Percentiles rank a stretch among this genome's conserved stretches.
These are phyloP conservation scores for Stichodactyla mertensii DNA, from an alignment of 64 coral and sea anemone species.

Conservation along the genomic window DNA sequence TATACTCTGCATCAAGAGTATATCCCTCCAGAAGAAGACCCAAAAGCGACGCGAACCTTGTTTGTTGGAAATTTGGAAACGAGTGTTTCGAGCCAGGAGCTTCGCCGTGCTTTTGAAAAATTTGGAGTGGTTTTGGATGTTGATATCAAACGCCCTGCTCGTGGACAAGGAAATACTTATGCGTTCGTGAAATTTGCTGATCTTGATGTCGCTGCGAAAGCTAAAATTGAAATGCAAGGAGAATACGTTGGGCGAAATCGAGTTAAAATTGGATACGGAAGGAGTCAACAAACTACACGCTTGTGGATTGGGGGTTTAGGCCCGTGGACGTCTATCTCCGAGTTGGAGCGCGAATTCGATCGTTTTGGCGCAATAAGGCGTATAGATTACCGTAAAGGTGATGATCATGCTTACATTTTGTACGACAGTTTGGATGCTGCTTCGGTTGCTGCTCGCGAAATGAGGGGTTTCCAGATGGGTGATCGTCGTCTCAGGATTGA, in stretches of 20 bases:
- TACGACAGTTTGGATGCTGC: constrained; percentile 99
- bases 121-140: constrained; percentile 98
- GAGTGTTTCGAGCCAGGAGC: constrained; percentile 76
- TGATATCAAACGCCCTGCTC: constrained; percentile 94
- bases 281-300: constrained; percentile 96
- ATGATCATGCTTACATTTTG: constrained; percentile 98
- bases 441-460: constrained; percentile 98
- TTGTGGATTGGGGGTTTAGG: constrained; percentile 97
- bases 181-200: constrained; percentile 99
- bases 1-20: constrained; percentile 60
- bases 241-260: constrained; percentile 86
- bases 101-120: constrained; percentile 89
- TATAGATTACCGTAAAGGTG: constrained; percentile 94
- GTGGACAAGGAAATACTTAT: constrained; percentile 97
- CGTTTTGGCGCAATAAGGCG: constrained; percentile 97
- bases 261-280: constrained; percentile 97
- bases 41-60: constrained; percentile 93
- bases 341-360: constrained; percentile 97
- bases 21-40: constrained; percentile 84
- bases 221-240: constrained; percentile 94
- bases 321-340: constrained; percentile 80
- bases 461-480: constrained; percentile 93
- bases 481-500: constrained; percentile 94
- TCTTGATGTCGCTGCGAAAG: constrained; percentile 98
- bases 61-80: constrained; percentile 99